Percentiles rank a stretch among this genome's conserved stretches.
phyloP scores from a whole-genome alignment of 2,888 invertebrate species.

The Lycaena phlaeas region DNA sequence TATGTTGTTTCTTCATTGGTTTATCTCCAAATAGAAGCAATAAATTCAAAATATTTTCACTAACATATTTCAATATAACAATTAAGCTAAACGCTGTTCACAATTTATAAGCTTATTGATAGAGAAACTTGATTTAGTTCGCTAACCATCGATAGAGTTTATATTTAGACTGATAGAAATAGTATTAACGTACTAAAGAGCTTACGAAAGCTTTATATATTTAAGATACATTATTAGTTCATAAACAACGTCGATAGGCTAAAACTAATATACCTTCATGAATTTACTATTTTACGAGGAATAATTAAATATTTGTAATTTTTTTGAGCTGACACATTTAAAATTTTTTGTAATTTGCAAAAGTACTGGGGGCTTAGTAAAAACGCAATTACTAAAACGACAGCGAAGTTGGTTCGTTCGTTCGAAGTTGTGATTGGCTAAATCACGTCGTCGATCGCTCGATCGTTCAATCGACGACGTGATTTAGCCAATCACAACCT shows the following conservation, averaged over 20 bases:
- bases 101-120: conserved; percentile 1
- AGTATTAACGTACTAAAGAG: neutral
- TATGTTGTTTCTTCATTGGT: conserved; percentile 26
- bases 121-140: neutral
- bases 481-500: too few species aligned
- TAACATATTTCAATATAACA: conserved; percentile 13
- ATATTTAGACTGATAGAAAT: conserved; percentile 2
- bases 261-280: too few species aligned
- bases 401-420: too few species aligned
- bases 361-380: too few species aligned
- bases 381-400: too few species aligned
- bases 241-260: conserved; percentile 2
- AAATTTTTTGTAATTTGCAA: too few species aligned
- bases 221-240: neutral
- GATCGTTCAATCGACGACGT: too few species aligned
- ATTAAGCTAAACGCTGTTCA: conserved; percentile 3
- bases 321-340: too few species aligned
- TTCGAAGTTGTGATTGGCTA: too few species aligned
- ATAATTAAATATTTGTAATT: too few species aligned
- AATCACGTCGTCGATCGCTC: too few species aligned
- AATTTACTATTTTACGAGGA: conserved; percentile 3
- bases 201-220: conserved; percentile 4
- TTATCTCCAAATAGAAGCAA: conserved; percentile 10
- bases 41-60: conserved; percentile 18
- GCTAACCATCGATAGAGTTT: conserved; percentile 6